These are phyloP conservation scores for Danio jaintianensis DNA, from an alignment of 2,797 vertebrate genomes.

Conservation along the genomic window DNA sequence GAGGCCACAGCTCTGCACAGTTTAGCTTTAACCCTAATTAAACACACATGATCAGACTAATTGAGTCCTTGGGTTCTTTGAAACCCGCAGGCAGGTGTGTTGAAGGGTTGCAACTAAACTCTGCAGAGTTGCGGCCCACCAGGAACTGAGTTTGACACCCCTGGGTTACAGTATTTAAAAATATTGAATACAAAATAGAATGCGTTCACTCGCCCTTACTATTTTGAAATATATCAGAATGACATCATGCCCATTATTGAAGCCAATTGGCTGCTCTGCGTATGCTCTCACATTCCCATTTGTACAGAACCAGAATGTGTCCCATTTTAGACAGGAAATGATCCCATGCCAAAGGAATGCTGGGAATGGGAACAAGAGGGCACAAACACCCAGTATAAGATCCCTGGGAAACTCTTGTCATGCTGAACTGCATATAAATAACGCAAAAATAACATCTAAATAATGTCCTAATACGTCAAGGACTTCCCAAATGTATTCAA, in stretches of 20 bases:
- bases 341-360: conserved; percentile 71
- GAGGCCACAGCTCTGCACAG: no score
- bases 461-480: conserved; percentile 10
- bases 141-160: no score
- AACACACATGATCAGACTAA: no score
- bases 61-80: no score
- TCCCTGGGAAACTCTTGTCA: conserved; percentile 55
- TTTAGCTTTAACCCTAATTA: no score
- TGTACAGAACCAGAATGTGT: conserved; percentile 62
- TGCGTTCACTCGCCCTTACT: neutral
- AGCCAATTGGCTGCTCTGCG: neutral
- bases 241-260: conserved; percentile 20
- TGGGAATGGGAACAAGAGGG: conserved; percentile 61
- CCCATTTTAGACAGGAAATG: conserved; percentile 72
- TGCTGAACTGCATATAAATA: conserved; percentile 50
- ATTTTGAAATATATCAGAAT: conserved; percentile 27
- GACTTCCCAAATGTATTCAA: conserved; percentile 8
- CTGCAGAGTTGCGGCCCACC: no score
- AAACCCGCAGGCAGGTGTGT: no score
- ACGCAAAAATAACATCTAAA: conserved; percentile 29
- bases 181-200: neutral
- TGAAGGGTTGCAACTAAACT: no score
- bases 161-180: neutral
- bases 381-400: conserved; percentile 48
- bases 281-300: conserved; percentile 23